phyloP scores from a whole-genome alignment of 1,140 invertebrate genomes.

The Phocides pigmalion region DNA sequence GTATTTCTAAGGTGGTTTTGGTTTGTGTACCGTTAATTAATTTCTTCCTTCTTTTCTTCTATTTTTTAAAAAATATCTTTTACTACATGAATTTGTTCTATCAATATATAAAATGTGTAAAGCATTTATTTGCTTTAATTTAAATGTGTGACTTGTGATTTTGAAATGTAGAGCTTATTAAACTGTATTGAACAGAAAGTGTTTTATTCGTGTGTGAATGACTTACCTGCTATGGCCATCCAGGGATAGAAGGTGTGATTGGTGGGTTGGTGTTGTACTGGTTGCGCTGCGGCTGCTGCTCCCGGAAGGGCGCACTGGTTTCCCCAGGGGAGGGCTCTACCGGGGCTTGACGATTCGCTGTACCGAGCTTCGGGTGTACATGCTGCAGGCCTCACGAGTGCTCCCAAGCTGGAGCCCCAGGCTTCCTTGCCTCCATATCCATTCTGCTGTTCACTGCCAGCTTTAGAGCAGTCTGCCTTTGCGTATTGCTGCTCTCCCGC shows the following conservation, averaged over 20 bases:
- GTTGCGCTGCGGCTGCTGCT: conserved; percentile 91
- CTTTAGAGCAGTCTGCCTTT: conserved; percentile 85
- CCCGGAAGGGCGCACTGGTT: conserved; percentile 92
- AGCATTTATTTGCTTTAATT: too few relatives aligned
- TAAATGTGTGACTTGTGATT: too few relatives aligned
- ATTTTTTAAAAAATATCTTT: too few relatives aligned
- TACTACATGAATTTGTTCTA: too few relatives aligned
- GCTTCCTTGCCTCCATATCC: conserved; percentile 89
- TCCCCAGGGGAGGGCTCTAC: conserved; percentile 87
- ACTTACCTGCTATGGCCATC: conserved; percentile 99
- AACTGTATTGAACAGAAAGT: not conserved
- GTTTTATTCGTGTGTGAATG: not conserved
- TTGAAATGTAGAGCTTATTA: not conserved
- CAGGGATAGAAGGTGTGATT: conserved; percentile 98
- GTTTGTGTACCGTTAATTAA: conserved; percentile 38
- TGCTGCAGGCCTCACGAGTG: conserved; percentile 89
- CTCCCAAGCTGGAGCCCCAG: conserved; percentile 87
- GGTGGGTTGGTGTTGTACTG: conserved; percentile 94
- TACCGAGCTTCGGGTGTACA: conserved; percentile 94
- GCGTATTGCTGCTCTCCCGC: conserved; percentile 88
- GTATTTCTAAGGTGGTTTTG: conserved; percentile 39
- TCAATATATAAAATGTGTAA: too few relatives aligned
- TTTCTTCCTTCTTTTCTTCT: too few relatives aligned
- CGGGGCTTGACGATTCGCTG: conserved; percentile 90
- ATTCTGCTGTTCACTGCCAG: conserved; percentile 86